A percentile compares a stretch with the other conserved stretches of the same genome.
phyloP scores from a whole-genome alignment of 2,888 invertebrate genomes.

The Melipona beecheii region DNA sequence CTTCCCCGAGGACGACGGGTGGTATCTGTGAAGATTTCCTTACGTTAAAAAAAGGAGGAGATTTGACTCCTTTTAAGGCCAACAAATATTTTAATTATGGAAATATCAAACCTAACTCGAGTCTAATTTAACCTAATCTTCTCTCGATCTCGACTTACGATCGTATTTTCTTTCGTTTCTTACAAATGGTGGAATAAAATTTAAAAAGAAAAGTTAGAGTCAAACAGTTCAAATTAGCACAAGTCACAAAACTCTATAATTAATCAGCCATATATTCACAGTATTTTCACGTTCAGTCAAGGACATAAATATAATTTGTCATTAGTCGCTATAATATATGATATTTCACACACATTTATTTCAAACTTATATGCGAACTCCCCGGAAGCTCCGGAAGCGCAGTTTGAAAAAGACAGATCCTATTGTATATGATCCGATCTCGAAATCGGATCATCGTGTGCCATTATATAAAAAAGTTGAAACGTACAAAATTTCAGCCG shows the following conservation, averaged over 20 bases:
- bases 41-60: no score
- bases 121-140: not conserved
- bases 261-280: not conserved
- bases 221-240: not conserved
- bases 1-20: no score
- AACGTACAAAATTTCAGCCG: not conserved
- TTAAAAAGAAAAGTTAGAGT: not conserved
- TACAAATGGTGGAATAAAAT: not conserved
- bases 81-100: no score
- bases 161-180: not conserved
- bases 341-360: not conserved
- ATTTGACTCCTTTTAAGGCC: no score
- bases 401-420: not conserved
- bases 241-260: not conserved
- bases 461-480: conserved; percentile 5
- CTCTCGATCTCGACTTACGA: not conserved
- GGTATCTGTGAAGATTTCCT: no score
- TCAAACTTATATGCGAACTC: not conserved
- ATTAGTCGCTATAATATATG: not conserved
- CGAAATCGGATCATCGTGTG: conserved; percentile 26
- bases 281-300: not conserved
- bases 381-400: not conserved
- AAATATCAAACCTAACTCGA: not conserved
- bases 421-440: conserved; percentile 9
- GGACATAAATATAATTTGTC: not conserved